phyloP scores from a whole-genome alignment of 2,888 invertebrate species.

The Pyrochroa serraticornis region DNA sequence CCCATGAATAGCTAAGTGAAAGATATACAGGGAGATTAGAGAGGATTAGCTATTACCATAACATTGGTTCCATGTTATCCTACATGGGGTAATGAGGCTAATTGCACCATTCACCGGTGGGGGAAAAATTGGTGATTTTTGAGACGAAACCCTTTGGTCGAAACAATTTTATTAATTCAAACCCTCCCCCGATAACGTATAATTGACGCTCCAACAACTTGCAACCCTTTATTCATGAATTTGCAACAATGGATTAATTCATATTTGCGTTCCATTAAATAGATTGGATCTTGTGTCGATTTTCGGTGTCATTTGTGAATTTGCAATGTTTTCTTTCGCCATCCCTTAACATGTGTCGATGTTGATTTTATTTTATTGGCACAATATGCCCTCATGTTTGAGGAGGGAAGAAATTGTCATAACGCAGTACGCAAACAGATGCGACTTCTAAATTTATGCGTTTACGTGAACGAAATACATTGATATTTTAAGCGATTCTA shows the following conservation, averaged over 20 bases:
- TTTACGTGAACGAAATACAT: constrained; percentile 24
- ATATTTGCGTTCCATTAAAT: constrained; percentile 28
- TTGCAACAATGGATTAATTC: constrained; percentile 37
- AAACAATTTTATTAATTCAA: background rate
- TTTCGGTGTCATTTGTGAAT: background rate
- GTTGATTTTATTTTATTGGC: constrained; percentile 22
- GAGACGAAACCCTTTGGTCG: background rate
- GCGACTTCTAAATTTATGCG: constrained; percentile 26
- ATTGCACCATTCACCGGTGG: constrained; percentile 32
- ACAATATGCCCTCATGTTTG: constrained; percentile 24
- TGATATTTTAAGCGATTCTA: constrained; percentile 4
- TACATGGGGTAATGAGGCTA: constrained; percentile 31
- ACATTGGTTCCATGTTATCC: constrained; percentile 40
- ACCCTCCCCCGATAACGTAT: background rate
- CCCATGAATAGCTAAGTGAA: constrained; percentile 53
- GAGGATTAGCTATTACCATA: constrained; percentile 49
- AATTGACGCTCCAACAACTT: constrained; percentile 21
- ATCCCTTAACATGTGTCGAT: constrained; percentile 16
- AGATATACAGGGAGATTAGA: constrained; percentile 52
- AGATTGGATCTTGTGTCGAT: constrained; percentile 26
- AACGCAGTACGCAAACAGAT: constrained; percentile 15
- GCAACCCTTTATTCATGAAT: constrained; percentile 33
- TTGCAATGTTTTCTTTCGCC: constrained; percentile 5
- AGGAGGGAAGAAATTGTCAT: constrained; percentile 18
- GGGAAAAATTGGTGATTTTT: too few relatives aligned